These are phyloP conservation scores for Canis aureus DNA, from an alignment of 2,113 vertebrate genomes.

Conservation along the genomic window DNA sequence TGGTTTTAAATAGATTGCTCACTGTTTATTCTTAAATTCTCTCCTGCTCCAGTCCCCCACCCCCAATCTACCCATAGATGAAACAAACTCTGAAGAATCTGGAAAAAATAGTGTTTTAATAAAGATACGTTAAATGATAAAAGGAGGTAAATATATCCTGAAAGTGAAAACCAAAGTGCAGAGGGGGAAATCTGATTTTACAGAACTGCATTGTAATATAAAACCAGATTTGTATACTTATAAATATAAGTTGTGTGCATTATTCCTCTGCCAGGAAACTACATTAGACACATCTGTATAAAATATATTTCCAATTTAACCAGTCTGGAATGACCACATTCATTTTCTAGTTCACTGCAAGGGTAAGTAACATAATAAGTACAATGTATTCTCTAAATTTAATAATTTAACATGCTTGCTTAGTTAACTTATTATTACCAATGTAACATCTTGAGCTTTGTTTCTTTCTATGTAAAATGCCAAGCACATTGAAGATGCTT, in stretches of 20 bases:
- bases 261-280: conserved; percentile 80
- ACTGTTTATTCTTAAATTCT: conserved; percentile 68
- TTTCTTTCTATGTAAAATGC: conserved; percentile 68
- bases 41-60: background rate
- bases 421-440: conserved; percentile 83
- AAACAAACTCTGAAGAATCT: conserved; percentile 56
- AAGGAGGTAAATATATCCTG: conserved; percentile 69
- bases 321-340: conserved; percentile 84
- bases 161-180: conserved; percentile 79
- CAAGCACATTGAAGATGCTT: conserved; percentile 39
- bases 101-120: conserved; percentile 73
- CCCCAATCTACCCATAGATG: conserved; percentile 45
- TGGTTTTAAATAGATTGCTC: conserved; percentile 68
- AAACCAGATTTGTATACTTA: conserved; percentile 78
- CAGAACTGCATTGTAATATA: conserved; percentile 75
- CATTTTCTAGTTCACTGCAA: conserved; percentile 89
- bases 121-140: conserved; percentile 80
- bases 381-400: conserved; percentile 83
- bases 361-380: conserved; percentile 86
- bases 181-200: conserved; percentile 78
- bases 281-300: conserved; percentile 80
- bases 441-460: conserved; percentile 68
- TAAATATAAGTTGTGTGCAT: conserved; percentile 79
- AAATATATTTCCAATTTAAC: conserved; percentile 85
- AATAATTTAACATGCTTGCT: conserved; percentile 84